phyloP scores from a whole-genome alignment of 2,888 invertebrate genomes.

The Chouioia cunea region DNA sequence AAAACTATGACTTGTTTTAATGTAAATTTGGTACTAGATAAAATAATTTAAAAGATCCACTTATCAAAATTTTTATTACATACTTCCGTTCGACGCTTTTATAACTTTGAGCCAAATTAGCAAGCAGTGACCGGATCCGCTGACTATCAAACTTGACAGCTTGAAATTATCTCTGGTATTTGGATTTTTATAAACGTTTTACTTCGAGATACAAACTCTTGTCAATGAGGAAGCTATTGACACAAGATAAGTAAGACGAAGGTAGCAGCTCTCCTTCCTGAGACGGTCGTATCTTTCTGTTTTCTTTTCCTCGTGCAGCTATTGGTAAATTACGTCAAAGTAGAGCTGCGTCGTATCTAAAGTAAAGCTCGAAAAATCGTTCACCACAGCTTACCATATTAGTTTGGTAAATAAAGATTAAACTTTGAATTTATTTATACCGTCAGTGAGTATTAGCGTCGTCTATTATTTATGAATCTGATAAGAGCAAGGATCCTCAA shows the following conservation, averaged over 20 bases:
- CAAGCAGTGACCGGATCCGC: constrained; percentile 34
- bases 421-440: background rate
- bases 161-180: constrained; percentile 44
- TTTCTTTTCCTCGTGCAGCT: constrained; percentile 2
- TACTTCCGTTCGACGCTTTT: constrained; percentile 34
- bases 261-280: constrained; percentile 1
- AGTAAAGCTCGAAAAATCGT: constrained; percentile 32
- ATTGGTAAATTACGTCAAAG: constrained; percentile 37
- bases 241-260: constrained; percentile 52
- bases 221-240: constrained; percentile 58
- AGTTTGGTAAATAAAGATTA: constrained; percentile 32
- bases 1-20: no score
- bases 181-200: constrained; percentile 50
- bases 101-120: constrained; percentile 29
- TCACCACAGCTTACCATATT: constrained; percentile 5
- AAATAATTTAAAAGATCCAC: no score
- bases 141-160: constrained; percentile 42
- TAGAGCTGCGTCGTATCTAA: constrained; percentile 30
- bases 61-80: no score
- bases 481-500: background rate
- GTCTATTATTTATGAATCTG: no score
- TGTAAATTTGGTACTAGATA: no score
- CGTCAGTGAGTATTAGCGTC: no score
- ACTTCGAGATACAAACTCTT: constrained; percentile 40
- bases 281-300: background rate